Conservation (phyloP, 2,113 vertebrate genomes). For the Bubo bubo region DNA sequence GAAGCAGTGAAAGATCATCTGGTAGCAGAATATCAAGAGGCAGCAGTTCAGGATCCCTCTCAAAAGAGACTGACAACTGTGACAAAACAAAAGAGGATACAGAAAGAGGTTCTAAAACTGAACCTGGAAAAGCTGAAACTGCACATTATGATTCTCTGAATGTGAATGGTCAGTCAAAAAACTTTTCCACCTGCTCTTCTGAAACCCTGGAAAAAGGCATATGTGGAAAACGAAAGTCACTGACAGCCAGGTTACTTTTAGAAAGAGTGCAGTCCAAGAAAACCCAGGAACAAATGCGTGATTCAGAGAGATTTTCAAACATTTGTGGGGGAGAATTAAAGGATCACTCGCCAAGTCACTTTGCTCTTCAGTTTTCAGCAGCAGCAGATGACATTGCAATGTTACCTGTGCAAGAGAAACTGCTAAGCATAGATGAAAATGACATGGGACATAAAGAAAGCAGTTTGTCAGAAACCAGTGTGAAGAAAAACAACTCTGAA, state of each 20-base stretch:
- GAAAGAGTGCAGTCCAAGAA: constrained; percentile 74
- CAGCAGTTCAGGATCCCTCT: constrained; percentile 7
- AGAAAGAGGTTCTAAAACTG: not conserved
- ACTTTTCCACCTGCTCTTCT: not conserved
- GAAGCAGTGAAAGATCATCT: constrained; percentile 29
- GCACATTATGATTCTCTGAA: not conserved
- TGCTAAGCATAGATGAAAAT: constrained; percentile 70
- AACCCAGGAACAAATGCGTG: constrained; percentile 15
- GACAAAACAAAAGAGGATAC: constrained; percentile 15
- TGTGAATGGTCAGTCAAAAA: not conserved
- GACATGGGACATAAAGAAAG: constrained; percentile 58
- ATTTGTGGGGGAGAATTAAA: constrained; percentile 38
- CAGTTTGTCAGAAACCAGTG: not conserved
- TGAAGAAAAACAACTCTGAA: constrained; percentile 14
- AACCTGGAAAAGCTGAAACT: constrained; percentile 24
- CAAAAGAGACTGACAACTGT: constrained; percentile 40
- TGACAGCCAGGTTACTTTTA: constrained; percentile 71
- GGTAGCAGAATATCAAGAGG: constrained; percentile 16
- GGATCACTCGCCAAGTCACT: constrained; percentile 21
- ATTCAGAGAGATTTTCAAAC: constrained; percentile 34
- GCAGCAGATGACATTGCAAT: constrained; percentile 15
- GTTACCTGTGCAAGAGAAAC: constrained; percentile 80
- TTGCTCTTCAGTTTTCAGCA: constrained; percentile 38
- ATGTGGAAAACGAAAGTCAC: constrained; percentile 37
- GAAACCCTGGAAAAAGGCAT: constrained; percentile 8